phyloP scores from a whole-genome alignment of 2,113 vertebrate species.

The Erythrocercus mccallii region DNA sequence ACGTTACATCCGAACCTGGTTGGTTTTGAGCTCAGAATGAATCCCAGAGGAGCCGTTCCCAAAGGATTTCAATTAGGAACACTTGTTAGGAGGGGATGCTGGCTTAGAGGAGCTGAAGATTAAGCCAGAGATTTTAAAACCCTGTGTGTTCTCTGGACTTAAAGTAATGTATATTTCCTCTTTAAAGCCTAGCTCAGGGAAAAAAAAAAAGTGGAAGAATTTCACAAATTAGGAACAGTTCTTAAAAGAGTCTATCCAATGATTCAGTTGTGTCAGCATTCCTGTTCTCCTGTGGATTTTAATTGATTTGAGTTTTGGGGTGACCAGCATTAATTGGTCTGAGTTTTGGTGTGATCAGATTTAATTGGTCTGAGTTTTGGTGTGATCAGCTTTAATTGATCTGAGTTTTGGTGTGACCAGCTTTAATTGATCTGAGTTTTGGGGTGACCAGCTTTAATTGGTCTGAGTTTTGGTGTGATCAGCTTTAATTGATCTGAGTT shows the following conservation, averaged over 20 bases:
- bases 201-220: not conserved
- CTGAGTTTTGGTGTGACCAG: no score
- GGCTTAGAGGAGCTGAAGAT: not conserved
- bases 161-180: not conserved
- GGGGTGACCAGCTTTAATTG: not conserved
- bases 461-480: not conserved
- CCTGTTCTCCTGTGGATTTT: not conserved
- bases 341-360: not conserved
- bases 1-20: not conserved
- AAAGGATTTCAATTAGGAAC: not conserved
- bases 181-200: not conserved
- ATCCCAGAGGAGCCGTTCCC: not conserved
- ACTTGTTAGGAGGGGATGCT: not conserved
- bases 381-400: not conserved
- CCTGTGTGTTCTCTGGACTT: not conserved
- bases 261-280: rapidly evolving
- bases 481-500: not conserved
- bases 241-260: not conserved
- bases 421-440: not conserved
- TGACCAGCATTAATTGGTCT: not conserved
- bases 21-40: not conserved
- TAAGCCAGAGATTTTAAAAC: not conserved
- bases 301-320: not conserved
- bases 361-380: not conserved
- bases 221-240: not conserved